phyloP scores from a whole-genome alignment of 2,113 vertebrate species.

The Grammomys surdaster region DNA sequence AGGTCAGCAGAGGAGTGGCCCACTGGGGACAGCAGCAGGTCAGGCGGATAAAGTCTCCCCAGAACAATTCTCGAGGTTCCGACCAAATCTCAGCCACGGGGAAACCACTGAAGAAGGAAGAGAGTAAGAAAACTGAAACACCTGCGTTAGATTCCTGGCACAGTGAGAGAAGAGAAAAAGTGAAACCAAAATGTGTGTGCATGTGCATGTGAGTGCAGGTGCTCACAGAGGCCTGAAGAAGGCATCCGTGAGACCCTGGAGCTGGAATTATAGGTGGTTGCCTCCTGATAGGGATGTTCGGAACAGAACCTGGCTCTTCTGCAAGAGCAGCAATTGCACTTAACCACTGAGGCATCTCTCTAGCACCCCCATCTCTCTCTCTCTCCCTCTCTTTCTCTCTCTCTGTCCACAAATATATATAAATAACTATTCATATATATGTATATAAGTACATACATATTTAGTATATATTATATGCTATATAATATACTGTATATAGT shows the following conservation, averaged over 20 bases:
- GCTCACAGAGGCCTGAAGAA: neutral
- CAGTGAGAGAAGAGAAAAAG: neutral
- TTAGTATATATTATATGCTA: no score
- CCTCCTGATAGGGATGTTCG: neutral
- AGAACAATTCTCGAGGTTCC: neutral
- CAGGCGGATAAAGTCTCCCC: neutral
- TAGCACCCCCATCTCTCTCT: neutral
- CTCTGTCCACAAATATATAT: no score
- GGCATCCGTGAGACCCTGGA: neutral
- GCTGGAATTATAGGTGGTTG: neutral
- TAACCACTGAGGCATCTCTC: neutral
- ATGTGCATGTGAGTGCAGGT: neutral
- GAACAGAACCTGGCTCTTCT: neutral
- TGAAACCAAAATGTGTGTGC: neutral
- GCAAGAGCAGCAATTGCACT: neutral
- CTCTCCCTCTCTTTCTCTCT: no score
- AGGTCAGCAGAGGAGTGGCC: constrained; percentile 89
- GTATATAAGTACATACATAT: no score
- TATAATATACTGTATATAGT: no score
- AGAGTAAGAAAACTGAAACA: constrained; percentile 82
- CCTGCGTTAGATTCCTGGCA: neutral
- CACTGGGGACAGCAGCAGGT: constrained; percentile 87
- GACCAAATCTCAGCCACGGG: neutral
- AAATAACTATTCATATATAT: no score
- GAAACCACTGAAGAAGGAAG: constrained; percentile 55